phyloP scores from a whole-genome alignment of 1,140 invertebrate genomes.

The Calephelis virginiensis region DNA sequence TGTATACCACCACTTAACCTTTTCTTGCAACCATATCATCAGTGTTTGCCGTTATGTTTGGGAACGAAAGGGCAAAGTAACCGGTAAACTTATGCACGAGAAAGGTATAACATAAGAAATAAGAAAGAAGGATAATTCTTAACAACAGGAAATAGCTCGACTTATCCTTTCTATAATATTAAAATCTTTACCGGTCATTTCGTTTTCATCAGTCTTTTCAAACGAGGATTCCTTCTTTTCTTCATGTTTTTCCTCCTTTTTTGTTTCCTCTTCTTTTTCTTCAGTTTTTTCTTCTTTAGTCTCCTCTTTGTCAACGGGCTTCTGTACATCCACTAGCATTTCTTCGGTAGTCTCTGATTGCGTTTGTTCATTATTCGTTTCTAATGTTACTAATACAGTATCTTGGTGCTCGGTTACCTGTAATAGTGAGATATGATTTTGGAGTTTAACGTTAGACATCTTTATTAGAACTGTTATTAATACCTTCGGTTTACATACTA shows the following conservation, averaged over 20 bases:
- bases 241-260: slow-evolving; percentile 38
- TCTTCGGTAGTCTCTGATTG: slow-evolving; percentile 13
- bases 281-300: slow-evolving; percentile 18
- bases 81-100: too few species aligned
- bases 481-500: not conserved
- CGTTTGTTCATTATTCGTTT: slow-evolving; percentile 19
- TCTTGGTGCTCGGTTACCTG: slow-evolving; percentile 64
- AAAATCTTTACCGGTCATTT: slow-evolving; percentile 61
- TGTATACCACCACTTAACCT: too few species aligned
- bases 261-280: slow-evolving; percentile 37
- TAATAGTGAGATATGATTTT: not conserved
- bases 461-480: too few species aligned
- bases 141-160: not conserved
- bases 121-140: too few species aligned
- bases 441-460: too few species aligned
- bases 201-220: slow-evolving; percentile 69
- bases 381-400: slow-evolving; percentile 39
- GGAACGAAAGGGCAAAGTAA: too few species aligned
- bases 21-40: too few species aligned
- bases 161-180: not conserved
- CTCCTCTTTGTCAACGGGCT: slow-evolving; percentile 25
- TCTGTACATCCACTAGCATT: slow-evolving; percentile 22
- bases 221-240: slow-evolving; percentile 50
- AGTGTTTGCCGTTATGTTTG: too few species aligned
- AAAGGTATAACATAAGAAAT: too few species aligned